Evolutionary conservation across 2,113 vertebrate genomes (phyloP).

Genomic region (Pygoscelis adeliae): DNA sequence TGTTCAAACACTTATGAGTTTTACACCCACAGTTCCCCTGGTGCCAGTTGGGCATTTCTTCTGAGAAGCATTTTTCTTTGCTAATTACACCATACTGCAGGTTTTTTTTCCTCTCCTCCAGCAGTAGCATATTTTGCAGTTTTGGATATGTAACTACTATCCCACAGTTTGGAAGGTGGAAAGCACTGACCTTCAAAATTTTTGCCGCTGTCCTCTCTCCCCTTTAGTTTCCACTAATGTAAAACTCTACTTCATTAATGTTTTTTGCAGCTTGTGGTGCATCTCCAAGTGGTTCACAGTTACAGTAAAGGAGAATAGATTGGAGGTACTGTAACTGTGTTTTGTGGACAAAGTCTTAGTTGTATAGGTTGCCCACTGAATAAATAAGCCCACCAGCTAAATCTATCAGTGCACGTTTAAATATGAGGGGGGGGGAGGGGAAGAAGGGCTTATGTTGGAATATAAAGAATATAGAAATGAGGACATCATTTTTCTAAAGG

Average conservation of each 20-base stretch:
- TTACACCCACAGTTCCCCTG: slow-evolving; percentile 22
- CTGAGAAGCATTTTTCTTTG: slow-evolving; percentile 41
- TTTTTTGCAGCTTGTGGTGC: background rate
- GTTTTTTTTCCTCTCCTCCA: background rate
- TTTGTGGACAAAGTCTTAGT: background rate
- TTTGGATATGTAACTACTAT: background rate
- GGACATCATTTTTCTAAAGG: background rate
- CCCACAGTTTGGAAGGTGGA: background rate
- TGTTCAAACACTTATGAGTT: slow-evolving; percentile 30
- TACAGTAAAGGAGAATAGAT: background rate
- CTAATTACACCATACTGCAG: background rate
- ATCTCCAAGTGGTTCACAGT: background rate
- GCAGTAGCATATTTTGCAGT: background rate
- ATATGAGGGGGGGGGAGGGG: background rate
- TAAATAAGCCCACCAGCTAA: background rate
- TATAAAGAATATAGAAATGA: background rate
- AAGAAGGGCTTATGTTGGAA: background rate
- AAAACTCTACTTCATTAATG: background rate
- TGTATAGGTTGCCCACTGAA: background rate
- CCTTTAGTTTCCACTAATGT: background rate
- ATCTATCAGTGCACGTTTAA: background rate
- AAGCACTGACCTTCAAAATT: background rate
- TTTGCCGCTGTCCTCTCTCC: background rate
- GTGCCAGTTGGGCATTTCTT: slow-evolving; percentile 42
- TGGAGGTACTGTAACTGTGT: background rate